Evolutionary conservation across 1,140 invertebrate genomes (phyloP).

Genomic region (Musca domestica): DNA sequence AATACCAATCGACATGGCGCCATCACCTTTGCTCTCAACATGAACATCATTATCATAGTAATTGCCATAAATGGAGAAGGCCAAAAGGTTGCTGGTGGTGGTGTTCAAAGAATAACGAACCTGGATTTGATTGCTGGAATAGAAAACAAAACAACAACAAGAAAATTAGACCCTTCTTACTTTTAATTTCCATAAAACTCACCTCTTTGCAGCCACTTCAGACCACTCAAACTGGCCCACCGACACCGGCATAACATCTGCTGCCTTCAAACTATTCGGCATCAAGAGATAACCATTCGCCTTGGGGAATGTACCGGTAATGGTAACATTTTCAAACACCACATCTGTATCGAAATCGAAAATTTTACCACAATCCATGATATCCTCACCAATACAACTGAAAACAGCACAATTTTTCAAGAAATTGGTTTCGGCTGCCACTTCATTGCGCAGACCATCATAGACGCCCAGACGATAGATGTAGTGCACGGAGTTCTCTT

Average conservation of each 20-base stretch:
- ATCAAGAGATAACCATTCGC: slow-evolving; percentile 31
- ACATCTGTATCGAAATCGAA: slow-evolving; percentile 8
- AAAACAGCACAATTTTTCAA: slow-evolving; percentile 41
- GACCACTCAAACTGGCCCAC: slow-evolving; percentile 36
- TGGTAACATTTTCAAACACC: slow-evolving; percentile 29
- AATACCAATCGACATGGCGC: neutral
- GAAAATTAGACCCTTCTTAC: slow-evolving; percentile 1
- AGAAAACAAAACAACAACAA: neutral
- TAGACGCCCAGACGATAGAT: slow-evolving; percentile 38
- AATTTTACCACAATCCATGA: slow-evolving; percentile 36
- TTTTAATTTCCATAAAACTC: slow-evolving; percentile 5
- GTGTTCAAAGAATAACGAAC: slow-evolving; percentile 28
- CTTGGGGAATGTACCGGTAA: slow-evolving; percentile 33
- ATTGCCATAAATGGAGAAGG: slow-evolving; percentile 47
- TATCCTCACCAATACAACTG: slow-evolving; percentile 32
- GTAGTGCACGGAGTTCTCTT: slow-evolving; percentile 13
- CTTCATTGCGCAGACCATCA: slow-evolving; percentile 40
- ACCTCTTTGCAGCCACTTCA: neutral
- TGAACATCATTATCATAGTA: slow-evolving; percentile 31
- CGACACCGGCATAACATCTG: slow-evolving; percentile 36
- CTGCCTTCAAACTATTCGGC: slow-evolving; percentile 35
- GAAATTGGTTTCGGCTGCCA: slow-evolving; percentile 31
- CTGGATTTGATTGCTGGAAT: slow-evolving; percentile 29
- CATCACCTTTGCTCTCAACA: neutral
- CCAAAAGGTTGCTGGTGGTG: slow-evolving; percentile 33